Evolutionary conservation across 2,113 vertebrate species (phyloP).

Genomic region (Leptosomus discolor): DNA sequence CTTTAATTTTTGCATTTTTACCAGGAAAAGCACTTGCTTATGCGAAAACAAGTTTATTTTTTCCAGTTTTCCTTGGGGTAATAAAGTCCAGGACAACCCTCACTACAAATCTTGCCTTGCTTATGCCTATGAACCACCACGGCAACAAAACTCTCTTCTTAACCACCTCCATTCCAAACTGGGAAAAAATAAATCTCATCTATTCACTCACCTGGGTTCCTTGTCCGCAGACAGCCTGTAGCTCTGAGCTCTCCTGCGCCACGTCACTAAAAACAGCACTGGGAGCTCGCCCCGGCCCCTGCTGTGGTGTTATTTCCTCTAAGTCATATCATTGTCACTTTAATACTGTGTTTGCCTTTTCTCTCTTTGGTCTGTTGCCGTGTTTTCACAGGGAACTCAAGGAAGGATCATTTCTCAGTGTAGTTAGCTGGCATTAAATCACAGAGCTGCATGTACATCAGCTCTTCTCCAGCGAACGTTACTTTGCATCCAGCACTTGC

Average conservation of each 20-base stretch:
- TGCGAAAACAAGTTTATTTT: background rate
- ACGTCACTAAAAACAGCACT: rapidly evolving
- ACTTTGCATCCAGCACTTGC: background rate
- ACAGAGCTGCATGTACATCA: too few species aligned
- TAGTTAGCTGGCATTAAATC: too few species aligned
- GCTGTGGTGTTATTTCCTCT: background rate
- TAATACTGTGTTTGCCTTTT: background rate
- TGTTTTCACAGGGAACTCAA: background rate
- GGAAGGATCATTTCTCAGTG: background rate
- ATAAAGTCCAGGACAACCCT: background rate
- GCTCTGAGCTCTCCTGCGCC: background rate
- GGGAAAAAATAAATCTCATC: background rate
- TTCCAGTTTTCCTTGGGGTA: background rate
- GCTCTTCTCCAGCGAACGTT: rapidly evolving
- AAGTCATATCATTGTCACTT: background rate
- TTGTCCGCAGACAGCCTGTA: background rate
- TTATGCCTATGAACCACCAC: background rate
- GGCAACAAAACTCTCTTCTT: background rate
- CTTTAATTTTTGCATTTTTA: background rate
- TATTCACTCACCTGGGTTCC: background rate
- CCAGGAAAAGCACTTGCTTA: background rate
- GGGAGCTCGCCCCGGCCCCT: rapidly evolving
- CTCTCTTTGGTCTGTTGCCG: background rate
- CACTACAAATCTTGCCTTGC: background rate
- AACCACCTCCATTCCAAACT: background rate